Base-by-base conservation (phyloP, 2,888 invertebrate genomes). In the Drosophila emarginata region DNA sequence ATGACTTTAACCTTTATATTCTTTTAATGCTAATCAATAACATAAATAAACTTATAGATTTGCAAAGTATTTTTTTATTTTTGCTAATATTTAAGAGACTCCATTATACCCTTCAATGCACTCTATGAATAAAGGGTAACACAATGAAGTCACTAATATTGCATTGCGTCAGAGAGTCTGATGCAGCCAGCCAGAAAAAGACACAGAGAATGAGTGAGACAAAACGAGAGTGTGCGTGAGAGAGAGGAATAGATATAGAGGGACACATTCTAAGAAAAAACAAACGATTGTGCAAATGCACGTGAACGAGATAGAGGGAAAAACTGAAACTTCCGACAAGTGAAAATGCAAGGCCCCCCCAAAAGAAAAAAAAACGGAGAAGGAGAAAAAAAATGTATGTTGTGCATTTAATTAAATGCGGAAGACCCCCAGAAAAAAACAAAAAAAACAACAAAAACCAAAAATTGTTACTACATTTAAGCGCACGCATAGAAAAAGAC, bases 331-430 rank as follows among this genome's bases (percentile, higher is more conserved):
- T 86, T 86, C 86, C 87, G 84, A 83, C 80, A 80, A 80, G 80
- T 76, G 70, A 80, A 83, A 83, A 80, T 85, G 86, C 83, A 85
- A 69, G 75, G n/a, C n/a, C 72, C 63, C 65, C 65, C 50, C 52
- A 64, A 64, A 62, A 68, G 83, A 72, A 67, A 32, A 2, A 1
- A 1, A 32, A 11, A 4, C 9, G 32, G 32, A 4, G 1, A 9
- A 2, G 32, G 32, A 21, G 4, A 26, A 6, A 21, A 21, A 11
- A 51, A 61, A 69, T 64, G 67, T 71, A 78, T 70, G 80, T 79
- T 81, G 80, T 89, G 89, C 85, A 86, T 86, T 87, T 87, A 87
- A 86, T 89, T 89, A 87, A 89, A 89, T 87, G 83, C 85, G 85
- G 89, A 86, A 86, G 87, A 85, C 74, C 70, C 70, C 54, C 63